These are phyloP conservation scores for Erpetoichthys calabaricus DNA, from an alignment of 2,797 vertebrate genomes.

Conservation along the genomic window DNA sequence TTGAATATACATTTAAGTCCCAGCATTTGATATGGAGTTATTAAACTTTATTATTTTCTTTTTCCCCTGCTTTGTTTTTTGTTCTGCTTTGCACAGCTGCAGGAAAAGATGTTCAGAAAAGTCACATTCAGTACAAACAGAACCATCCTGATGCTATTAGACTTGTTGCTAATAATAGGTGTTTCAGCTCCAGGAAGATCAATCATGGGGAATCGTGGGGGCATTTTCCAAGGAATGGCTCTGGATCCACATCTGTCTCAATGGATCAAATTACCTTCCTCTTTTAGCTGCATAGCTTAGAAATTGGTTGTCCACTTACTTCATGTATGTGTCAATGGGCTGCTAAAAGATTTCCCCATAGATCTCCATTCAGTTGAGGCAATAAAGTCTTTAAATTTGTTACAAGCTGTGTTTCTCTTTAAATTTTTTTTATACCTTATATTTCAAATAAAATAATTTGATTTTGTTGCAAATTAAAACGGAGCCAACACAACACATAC, in stretches of 20 bases:
- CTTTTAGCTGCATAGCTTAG: constrained; percentile 73
- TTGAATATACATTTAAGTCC: too few species aligned
- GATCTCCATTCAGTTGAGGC: constrained; percentile 51
- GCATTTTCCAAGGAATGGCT: constrained; percentile 66
- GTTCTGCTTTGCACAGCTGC: constrained; percentile 60
- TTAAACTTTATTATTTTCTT: constrained; percentile 10
- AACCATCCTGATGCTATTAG: constrained; percentile 75
- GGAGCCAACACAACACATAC: too few species aligned
- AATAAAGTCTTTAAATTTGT: too few species aligned
- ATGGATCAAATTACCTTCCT: constrained; percentile 76
- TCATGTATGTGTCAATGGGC: constrained; percentile 59
- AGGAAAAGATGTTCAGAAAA: constrained; percentile 70
- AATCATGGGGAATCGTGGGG: constrained; percentile 66
- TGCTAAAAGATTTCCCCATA: constrained; percentile 59
- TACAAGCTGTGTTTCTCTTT: too few species aligned
- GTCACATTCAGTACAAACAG: constrained; percentile 62
- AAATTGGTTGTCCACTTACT: constrained; percentile 63
- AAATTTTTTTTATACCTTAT: too few species aligned
- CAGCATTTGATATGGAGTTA: too few species aligned
- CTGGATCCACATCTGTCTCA: constrained; percentile 62
- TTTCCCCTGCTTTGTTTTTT: constrained; percentile 22
- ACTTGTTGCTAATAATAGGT: constrained; percentile 74
- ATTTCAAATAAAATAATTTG: too few species aligned
- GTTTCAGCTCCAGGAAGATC: constrained; percentile 71
- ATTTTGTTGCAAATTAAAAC: too few species aligned